Evolutionary conservation across 2,888 invertebrate genomes (phyloP), one percentile per base, ranked within the genome.

Genomic region (Anarsia innoxiella): DNA sequence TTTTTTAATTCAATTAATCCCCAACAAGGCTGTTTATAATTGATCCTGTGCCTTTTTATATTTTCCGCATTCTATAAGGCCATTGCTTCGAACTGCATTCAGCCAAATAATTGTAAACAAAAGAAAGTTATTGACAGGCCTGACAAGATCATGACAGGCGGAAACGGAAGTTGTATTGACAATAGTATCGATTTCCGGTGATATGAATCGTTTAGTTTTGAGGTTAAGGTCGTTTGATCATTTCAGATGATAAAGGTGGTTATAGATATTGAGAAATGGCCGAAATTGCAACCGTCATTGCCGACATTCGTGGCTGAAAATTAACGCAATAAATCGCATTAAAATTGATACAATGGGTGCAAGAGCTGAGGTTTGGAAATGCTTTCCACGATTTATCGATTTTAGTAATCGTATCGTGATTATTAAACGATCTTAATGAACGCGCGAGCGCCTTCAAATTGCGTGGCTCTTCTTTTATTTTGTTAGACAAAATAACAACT

Each of bases 81-180:
- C 56, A 48, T 4, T 14, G 12, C 13, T n/a, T n/a, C n/a, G n/a
- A 10, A 6, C 13, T 2, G 13, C 27, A 23, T 31, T 14, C 26
- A 30, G 27, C 30, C 31, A 23, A 31, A 33, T 15, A 19, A 31
- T 39, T 41, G 26, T 44, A 54, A 49, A 54, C 42, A 50, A 59
- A 72, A 76, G 77, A 80, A 76, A 78, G 73, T 52, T 53, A 66
- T 62, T 63, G 68, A 65, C 73, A 68, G 49, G 38, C 46, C 56
- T 50, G 62, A 65, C 65, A 62, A 51, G 55, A 53, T 57, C 48
- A 52, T 51, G 56, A 59, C 54, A 58, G 48, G 53, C 66, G 78
- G 78, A 78, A 71, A 61, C 53, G 71, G 80, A 75, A 78, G 78
- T n/a, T 27, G 2, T 43, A 59, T 62, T 66, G 59, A 58, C 60